These are phyloP conservation scores for Phalanger gymnotis DNA, from an alignment of 2,797 vertebrate species.

Conservation along the genomic window DNA sequence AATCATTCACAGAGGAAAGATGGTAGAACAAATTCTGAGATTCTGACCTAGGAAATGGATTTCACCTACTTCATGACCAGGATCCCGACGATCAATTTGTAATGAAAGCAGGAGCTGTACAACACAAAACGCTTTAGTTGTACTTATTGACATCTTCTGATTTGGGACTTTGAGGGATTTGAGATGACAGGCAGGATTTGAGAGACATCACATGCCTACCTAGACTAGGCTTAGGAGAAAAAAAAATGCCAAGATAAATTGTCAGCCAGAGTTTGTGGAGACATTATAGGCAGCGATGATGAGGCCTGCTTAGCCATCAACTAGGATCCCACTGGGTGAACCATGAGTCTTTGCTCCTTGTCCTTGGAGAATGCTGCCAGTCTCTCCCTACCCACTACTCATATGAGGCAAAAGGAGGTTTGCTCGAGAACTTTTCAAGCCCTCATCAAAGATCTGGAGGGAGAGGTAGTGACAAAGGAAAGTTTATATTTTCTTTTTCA, in stretches of 20 bases:
- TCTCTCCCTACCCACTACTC: background rate
- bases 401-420: background rate
- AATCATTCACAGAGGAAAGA: background rate
- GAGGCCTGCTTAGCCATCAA: background rate
- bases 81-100: background rate
- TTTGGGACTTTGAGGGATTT: background rate
- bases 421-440: background rate
- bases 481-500: background rate
- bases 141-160: background rate
- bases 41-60: background rate
- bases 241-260: background rate
- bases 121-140: background rate
- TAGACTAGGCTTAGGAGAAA: background rate
- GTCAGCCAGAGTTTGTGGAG: background rate
- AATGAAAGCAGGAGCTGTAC: background rate
- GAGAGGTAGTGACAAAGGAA: background rate
- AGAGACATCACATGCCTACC: background rate
- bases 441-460: background rate
- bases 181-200: background rate
- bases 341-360: background rate
- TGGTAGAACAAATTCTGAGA: background rate
- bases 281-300: background rate
- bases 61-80: background rate
- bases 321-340: background rate
- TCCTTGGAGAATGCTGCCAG: background rate